These are phyloP conservation scores for Gastracanthus pulcherrimus DNA, from an alignment of 2,888 invertebrate genomes.

Conservation along the genomic window DNA sequence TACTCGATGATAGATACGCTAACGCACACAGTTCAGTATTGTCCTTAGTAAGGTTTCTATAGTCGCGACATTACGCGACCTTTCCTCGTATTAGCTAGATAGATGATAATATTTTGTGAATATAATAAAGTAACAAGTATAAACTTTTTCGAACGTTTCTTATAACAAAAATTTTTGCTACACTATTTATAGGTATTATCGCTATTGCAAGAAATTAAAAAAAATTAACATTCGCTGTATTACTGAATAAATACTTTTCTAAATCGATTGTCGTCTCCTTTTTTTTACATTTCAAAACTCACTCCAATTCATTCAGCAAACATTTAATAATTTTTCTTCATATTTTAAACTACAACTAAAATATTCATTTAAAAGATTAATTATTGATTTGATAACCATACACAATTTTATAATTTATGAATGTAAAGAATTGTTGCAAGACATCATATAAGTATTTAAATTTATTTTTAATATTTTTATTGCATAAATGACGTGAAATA, in stretches of 20 bases:
- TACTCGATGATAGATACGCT: constrained; percentile 44
- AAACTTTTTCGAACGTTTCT: constrained; percentile 31
- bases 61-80: not conserved
- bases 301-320: constrained; percentile 34
- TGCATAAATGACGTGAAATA: not conserved
- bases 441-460: too few relatives aligned
- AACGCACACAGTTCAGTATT: constrained; percentile 49
- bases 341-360: too few relatives aligned
- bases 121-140: not conserved
- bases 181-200: constrained; percentile 25
- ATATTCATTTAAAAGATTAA: too few relatives aligned
- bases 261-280: constrained; percentile 32
- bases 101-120: constrained; percentile 29
- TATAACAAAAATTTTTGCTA: constrained; percentile 44
- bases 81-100: constrained; percentile 22
- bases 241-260: constrained; percentile 55
- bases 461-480: not conserved
- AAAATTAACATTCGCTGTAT: constrained; percentile 46
- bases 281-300: constrained; percentile 35
- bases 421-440: too few relatives aligned
- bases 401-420: too few relatives aligned
- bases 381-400: too few relatives aligned
- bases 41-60: constrained; percentile 43
- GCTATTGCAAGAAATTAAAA: constrained; percentile 39
- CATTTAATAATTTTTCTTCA: too few relatives aligned